Base-by-base conservation (phyloP, 2,797 vertebrate genomes). In the Enteromius anoplus region DNA sequence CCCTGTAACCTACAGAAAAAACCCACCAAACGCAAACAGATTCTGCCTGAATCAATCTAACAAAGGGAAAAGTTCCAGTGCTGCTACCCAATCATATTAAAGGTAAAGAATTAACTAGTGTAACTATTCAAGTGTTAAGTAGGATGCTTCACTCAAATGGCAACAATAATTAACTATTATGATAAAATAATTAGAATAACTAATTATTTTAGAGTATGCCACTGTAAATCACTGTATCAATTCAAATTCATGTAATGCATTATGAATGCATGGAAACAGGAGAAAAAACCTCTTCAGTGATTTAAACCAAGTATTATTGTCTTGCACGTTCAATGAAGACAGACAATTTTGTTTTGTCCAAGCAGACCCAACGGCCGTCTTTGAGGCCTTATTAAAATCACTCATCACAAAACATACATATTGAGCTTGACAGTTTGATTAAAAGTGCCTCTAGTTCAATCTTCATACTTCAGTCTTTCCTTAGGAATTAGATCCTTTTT, bases 311-410 rank as follows among this genome's bases (percentile, higher is more conserved):
- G 21, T 4, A 26, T 58, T 60, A 42, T 68, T 68, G 45, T 32
- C 3, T 68, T 53, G 4, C 29, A 8, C 45, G n/a, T 79, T 66
- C 62, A 79, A 68, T 79, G 68, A 65, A 51, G 29, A 78, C 8
- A 11, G 60, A 1, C 3, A 8, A n/a, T 51, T 26, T 10, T 66
- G 80, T 75, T 64, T 64, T 75, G 71, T 81, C 42, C 71, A 45
- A 66, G 47, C 45, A 66, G 60, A 75, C 6, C 37, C 71, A 42
- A 32, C 14, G 10, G 15, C 58, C 5, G 15, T 40, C 9, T 62
- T 70, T 62, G 75, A 68, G 34, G 75, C 5, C n/a, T 78, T 84
- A 87, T 78, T 85, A 78, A 78, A 85, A 85, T 69, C 12, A 73
- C 42, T 65, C 55, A 26, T 64, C 75, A 73, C 17, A 58, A 66